Evolutionary conservation across 1,140 invertebrate species (phyloP), one percentile per base, ranked within the genome.

Genomic region (Megalonaias nervosa): DNA sequence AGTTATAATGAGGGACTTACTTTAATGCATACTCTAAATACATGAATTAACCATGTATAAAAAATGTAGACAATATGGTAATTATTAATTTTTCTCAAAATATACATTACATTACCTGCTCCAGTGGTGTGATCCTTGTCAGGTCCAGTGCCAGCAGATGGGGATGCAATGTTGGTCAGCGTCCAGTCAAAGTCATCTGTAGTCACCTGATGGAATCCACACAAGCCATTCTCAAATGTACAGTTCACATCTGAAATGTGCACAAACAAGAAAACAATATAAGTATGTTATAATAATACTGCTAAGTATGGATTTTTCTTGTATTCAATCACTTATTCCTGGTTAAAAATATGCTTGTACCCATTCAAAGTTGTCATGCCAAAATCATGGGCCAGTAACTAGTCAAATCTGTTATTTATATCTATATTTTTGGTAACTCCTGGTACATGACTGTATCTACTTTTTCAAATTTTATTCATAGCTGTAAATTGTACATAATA

Each of bases 171-270:
- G 81, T 94, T 94, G 21, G 93, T 92, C 74, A 94, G 87, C 14
- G 78, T 91, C 95, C 95, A 96, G 81, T 95, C 94, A 85, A 96
- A 95, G 84, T 96, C 93, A 84, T 95, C 94, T 2, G 91, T 91
- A 0, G 82, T 79, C 16, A 81, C 79, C 77, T 89, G 85, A n/a
- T 75, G 81, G 79, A 79, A 89, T 48, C 82, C 85, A 83, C 87
- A 89, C 23, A 82, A 83, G 21, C 81, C 87, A 64, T 65, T 72
- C 66, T 87, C 86, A 81, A 90, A 90, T 13, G 84, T 82, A 74
- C 89, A 90, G 73, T 87, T 86, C 60, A 89, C 58, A 77, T 64
- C 83, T 86, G 66, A 62, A 76, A 68, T 62, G 9, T 23, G 23
- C 19, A 14, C 19, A 62, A 48, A 48, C 38, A 48, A 9, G 11